A percentile compares a stretch with the other conserved stretches of the same genome.
phyloP scores from a whole-genome alignment of 92 coral and sea anemone genomes.

The Umimayanthus kanabou region DNA sequence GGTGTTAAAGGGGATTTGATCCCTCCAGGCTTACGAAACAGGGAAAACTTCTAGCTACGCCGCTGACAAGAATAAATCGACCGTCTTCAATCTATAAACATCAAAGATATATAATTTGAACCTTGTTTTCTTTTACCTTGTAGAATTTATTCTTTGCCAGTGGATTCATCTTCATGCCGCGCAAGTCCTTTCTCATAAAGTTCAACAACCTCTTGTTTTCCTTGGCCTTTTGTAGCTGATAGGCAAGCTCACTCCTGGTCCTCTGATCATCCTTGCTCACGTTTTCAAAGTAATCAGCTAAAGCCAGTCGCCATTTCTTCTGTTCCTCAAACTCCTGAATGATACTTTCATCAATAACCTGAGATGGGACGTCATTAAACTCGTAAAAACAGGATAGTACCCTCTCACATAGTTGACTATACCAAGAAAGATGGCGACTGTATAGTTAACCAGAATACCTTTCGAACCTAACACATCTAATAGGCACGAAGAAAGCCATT shows the following conservation, averaged over 20 bases:
- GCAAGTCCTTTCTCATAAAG: constrained; percentile 57
- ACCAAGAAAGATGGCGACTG: too few relatives aligned
- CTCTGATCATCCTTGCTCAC: constrained; percentile 61
- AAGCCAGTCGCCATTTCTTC: constrained; percentile 49
- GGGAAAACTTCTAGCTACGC: too few relatives aligned
- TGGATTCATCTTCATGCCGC: constrained; percentile 45
- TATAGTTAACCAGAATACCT: too few relatives aligned
- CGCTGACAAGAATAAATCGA: too few relatives aligned
- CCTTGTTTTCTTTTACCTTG: constrained; percentile 52
- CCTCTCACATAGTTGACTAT: too few relatives aligned
- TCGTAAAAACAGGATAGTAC: too few relatives aligned
- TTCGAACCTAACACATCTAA: too few relatives aligned
- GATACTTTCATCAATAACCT: constrained; percentile 67
- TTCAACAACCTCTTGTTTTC: constrained; percentile 72
- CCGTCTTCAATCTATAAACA: too few relatives aligned
- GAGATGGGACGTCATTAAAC: neutral
- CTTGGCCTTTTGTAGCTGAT: constrained; percentile 65
- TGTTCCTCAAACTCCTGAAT: constrained; percentile 57
- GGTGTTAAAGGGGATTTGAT: too few relatives aligned
- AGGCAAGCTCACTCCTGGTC: constrained; percentile 56
- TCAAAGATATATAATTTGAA: neutral
- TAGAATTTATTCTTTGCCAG: constrained; percentile 63
- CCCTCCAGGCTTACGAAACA: too few relatives aligned
- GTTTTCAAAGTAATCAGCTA: constrained; percentile 66
- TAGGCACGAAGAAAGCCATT: too few relatives aligned